These are phyloP conservation scores for Moxostoma hubbsi DNA, from an alignment of 2,797 vertebrate species.

Conservation along the genomic window DNA sequence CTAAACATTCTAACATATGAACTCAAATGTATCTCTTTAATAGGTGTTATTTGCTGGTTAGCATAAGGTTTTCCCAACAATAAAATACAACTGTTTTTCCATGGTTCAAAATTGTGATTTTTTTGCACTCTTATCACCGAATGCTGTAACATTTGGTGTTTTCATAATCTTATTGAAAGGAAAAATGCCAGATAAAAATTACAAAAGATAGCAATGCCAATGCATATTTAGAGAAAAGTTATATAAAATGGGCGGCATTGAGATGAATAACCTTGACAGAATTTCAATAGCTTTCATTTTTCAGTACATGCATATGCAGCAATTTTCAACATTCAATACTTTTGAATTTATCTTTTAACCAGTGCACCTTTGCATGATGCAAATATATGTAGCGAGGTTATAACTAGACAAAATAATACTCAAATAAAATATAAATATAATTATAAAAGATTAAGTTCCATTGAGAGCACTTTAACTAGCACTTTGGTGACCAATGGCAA, in stretches of 20 bases:
- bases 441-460: neutral
- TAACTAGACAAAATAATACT: neutral
- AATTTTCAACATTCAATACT: neutral
- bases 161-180: neutral
- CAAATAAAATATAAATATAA: neutral
- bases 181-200: neutral
- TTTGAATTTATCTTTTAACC: neutral
- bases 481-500: neutral
- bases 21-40: constrained; percentile 22
- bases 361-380: constrained; percentile 13
- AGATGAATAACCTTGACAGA: neutral
- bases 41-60: constrained; percentile 44
- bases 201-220: neutral
- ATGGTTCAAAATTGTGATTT: neutral
- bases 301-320: neutral
- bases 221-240: neutral
- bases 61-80: neutral
- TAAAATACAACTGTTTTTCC: neutral
- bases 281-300: neutral
- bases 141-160: neutral
- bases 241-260: constrained; percentile 1
- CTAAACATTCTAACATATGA: constrained; percentile 63
- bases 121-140: neutral
- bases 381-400: constrained; percentile 10
- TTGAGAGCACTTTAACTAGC: no score